Percentiles rank a stretch among this genome's conserved stretches.
phyloP scores from a whole-genome alignment of 1,140 invertebrate genomes.

The Condylostylus longicornis region DNA sequence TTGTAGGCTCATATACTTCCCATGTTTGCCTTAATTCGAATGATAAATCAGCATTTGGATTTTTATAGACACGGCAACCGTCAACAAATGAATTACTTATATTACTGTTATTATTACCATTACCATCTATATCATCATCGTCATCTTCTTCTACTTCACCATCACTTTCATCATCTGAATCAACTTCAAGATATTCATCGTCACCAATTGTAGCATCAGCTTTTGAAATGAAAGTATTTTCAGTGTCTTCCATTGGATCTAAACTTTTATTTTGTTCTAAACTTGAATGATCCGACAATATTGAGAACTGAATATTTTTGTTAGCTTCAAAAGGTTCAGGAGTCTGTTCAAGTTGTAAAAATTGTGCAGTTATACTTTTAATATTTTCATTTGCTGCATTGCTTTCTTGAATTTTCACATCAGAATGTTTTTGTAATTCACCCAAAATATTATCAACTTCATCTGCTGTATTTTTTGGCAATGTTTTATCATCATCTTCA shows the following conservation, averaged over 20 bases:
- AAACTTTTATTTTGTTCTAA: background rate
- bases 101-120: slow-evolving; percentile 16
- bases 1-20: too few species aligned
- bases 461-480: slow-evolving; percentile 13
- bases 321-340: too few species aligned
- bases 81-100: slow-evolving; percentile 22
- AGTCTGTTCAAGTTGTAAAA: background rate
- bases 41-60: slow-evolving; percentile 21
- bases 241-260: too few species aligned
- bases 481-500: slow-evolving; percentile 11
- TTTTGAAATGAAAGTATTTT: background rate
- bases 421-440: background rate
- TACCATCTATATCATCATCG: slow-evolving; percentile 17
- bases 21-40: slow-evolving; percentile 14
- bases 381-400: slow-evolving; percentile 1
- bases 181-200: slow-evolving; percentile 19
- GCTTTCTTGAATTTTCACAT: background rate
- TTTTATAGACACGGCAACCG: slow-evolving; percentile 28
- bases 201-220: slow-evolving; percentile 13
- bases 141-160: slow-evolving; percentile 15
- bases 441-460: slow-evolving; percentile 26
- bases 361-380: slow-evolving; percentile 13
- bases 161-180: slow-evolving; percentile 13
- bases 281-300: background rate
- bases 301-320: too few species aligned